Evolutionary conservation across 2,797 vertebrate species (phyloP), one percentile per base, ranked within the genome.

Genomic region (Poeciliopsis infans): DNA sequence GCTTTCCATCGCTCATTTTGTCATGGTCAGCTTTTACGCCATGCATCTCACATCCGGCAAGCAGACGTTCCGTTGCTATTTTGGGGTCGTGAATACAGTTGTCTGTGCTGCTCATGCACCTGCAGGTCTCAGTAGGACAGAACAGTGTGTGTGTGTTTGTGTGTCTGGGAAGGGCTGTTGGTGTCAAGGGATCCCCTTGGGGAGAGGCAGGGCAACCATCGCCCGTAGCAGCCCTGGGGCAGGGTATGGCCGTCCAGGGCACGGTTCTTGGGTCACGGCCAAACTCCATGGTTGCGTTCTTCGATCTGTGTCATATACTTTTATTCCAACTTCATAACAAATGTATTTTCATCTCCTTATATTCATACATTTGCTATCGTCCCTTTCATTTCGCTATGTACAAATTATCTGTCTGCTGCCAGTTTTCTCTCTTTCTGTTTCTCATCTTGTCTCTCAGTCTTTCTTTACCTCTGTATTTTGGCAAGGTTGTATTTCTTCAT

Each of bases 401-500:
- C 75, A 61, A 83, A 86, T 87, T 83, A 71, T 89, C 87, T 79
- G 78, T 87, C 72, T 71, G 31, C 64, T 12, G 78, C 49, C 53
- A 31, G 61, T 72, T 84, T 71, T 81, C 78, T 73, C 15, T 78
- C 79, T 77, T 66, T 83, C 75, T 77, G 75, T 18, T 78, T 82
- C 74, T 86, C 76, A 61, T 85, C 82, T 85, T 83, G 82, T 90
- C 85, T 90, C 82, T 92, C 89, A 75, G 87, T 88, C 87, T 80
- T 70, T 89, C 86, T 87, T 83, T 73, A 86, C 87, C 90, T 84
- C 77, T 82, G 90, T 91, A 93, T 92, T 93, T 91, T 91, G 88
- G 95, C 94, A 94, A 94, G 95, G 94, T 95, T 97, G 94, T 96
- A 95, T 97, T 97, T 97, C 95, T 97, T 97, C 96, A 96, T 97